Evolutionary conservation across 2,113 vertebrate genomes (phyloP).

Genomic region (Brachypodius melanocephalos): DNA sequence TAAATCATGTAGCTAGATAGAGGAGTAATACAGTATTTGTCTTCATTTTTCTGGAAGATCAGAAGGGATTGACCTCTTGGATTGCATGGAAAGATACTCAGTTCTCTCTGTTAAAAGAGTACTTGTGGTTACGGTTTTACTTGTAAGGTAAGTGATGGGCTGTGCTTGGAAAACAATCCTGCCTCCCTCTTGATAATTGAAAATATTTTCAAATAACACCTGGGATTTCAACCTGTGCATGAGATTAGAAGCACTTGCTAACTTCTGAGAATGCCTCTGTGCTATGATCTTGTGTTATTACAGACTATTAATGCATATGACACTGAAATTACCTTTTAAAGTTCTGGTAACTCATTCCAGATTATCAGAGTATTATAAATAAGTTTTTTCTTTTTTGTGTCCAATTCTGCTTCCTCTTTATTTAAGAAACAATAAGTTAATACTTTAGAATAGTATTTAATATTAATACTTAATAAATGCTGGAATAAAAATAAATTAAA

Average conservation of each 20-base stretch:
- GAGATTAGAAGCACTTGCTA: not conserved
- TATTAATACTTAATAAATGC: not conserved
- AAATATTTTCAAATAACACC: not conserved
- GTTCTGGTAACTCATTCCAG: not conserved
- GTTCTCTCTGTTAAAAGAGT: not conserved
- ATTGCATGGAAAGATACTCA: not conserved
- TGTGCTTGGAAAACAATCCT: not conserved
- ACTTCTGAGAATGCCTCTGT: not conserved
- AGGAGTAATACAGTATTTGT: not conserved
- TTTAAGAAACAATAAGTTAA: not conserved
- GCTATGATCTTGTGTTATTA: not conserved
- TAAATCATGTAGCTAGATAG: not conserved
- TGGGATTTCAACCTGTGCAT: not conserved
- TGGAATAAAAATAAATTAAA: not conserved
- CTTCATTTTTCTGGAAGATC: constrained; percentile 19
- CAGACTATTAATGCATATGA: not conserved
- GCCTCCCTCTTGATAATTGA: not conserved
- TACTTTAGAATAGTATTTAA: not conserved
- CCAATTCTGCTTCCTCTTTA: not conserved
- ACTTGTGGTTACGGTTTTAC: not conserved
- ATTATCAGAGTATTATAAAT: not conserved
- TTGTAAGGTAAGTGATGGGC: not conserved
- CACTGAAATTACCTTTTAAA: not conserved
- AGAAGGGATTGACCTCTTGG: not conserved
- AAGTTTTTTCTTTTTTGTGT: not conserved